phyloP scores from a whole-genome alignment of 2,113 vertebrate species.

The Puma concolor region DNA sequence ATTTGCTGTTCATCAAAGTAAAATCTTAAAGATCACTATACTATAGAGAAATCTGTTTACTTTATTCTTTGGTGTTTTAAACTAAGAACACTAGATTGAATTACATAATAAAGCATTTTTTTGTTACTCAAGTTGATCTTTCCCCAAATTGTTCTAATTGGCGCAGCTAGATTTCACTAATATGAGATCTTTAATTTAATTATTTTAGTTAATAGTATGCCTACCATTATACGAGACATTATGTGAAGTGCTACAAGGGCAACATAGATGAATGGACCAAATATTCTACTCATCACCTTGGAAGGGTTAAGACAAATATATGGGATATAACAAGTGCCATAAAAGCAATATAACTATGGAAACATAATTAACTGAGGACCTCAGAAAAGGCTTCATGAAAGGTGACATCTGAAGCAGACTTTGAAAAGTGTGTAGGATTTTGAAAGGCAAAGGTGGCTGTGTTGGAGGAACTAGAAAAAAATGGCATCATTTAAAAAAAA shows the following conservation, averaged over 20 bases:
- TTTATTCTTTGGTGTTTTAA: constrained; percentile 32
- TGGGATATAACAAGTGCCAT: background rate
- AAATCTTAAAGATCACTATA: background rate
- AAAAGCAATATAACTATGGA: background rate
- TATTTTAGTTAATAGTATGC: constrained; percentile 18
- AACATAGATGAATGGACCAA: constrained; percentile 4
- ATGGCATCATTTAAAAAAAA: too few species aligned
- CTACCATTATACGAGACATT: background rate
- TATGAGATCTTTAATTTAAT: constrained; percentile 23
- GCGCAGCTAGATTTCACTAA: background rate
- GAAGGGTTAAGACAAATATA: background rate
- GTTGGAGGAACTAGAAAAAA: background rate
- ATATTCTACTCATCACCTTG: background rate
- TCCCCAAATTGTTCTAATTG: background rate
- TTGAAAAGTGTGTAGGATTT: background rate
- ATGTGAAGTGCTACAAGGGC: background rate
- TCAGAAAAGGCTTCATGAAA: constrained; percentile 6
- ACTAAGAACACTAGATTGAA: background rate
- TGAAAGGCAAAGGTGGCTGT: background rate
- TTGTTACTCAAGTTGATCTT: background rate
- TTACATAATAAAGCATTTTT: constrained; percentile 5
- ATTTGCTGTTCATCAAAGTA: background rate
- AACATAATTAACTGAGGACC: background rate
- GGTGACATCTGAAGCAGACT: background rate
- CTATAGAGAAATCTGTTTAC: background rate